Evolutionary conservation across 2,797 vertebrate species (phyloP).

Genomic region (Megaceryle alcyon): DNA sequence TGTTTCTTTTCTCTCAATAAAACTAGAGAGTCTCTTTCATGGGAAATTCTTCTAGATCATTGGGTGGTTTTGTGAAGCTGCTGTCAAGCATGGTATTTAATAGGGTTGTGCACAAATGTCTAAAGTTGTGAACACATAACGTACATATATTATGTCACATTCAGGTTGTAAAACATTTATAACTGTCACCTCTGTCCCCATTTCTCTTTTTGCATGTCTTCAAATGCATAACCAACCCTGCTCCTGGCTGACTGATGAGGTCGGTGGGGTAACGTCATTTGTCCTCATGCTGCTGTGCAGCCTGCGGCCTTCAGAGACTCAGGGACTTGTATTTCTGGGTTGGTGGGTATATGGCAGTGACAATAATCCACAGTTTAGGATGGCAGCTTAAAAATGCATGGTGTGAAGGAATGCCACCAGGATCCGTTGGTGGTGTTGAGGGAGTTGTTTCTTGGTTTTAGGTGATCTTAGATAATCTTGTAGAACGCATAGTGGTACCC

Average conservation of each 20-base stretch:
- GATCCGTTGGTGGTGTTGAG: neutral
- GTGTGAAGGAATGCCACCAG: neutral
- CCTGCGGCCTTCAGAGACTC: neutral
- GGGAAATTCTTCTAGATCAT: neutral
- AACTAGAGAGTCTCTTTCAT: neutral
- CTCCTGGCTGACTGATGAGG: neutral
- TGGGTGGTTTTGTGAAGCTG: conserved; percentile 3
- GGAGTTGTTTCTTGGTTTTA: neutral
- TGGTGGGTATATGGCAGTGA: neutral
- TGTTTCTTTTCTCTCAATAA: neutral
- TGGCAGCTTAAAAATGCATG: neutral
- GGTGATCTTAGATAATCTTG: neutral
- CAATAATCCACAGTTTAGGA: neutral
- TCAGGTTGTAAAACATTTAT: conserved; percentile 31
- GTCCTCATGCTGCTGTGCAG: neutral
- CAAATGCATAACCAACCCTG: neutral
- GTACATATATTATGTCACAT: conserved; percentile 30
- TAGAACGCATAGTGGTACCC: neutral
- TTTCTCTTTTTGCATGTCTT: neutral
- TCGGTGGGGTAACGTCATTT: neutral
- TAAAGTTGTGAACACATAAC: neutral
- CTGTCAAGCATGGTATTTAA: conserved; percentile 1
- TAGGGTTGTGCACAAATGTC: conserved; percentile 11
- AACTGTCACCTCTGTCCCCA: neutral
- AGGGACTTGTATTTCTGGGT: neutral